Conservation (phyloP, 2,113 vertebrate genomes). For the Prochilodus magdalenae region DNA sequence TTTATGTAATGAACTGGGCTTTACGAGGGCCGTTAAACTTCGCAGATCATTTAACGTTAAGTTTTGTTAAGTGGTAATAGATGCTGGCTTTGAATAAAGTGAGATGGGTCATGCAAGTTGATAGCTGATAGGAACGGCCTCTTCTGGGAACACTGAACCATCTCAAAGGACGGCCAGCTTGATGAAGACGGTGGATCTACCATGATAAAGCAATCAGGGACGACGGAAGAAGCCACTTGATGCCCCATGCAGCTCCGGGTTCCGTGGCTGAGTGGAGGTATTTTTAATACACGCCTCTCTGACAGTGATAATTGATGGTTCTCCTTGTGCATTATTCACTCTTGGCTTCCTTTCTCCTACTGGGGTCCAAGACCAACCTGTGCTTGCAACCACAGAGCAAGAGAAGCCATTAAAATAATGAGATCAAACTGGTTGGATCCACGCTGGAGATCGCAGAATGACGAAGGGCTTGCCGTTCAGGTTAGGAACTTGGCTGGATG, state of each 20-base stretch:
- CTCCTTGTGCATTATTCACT: background rate
- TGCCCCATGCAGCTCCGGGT: conserved; percentile 17
- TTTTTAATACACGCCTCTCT: conserved; percentile 7
- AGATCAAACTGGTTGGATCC: conserved; percentile 2
- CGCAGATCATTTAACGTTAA: background rate
- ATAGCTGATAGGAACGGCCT: background rate
- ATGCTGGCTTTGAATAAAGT: conserved; percentile 1
- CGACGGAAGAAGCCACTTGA: background rate
- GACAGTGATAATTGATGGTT: conserved; percentile 16
- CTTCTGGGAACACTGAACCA: background rate
- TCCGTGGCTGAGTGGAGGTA: conserved; percentile 17
- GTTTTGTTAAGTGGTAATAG: no score
- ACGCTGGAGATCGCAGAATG: background rate
- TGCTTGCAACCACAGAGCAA: conserved; percentile 16
- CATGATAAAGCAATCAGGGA: background rate
- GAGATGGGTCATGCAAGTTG: background rate
- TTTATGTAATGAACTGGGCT: background rate
- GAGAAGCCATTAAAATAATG: conserved; percentile 16
- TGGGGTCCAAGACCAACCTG: conserved; percentile 31
- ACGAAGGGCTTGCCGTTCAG: no score
- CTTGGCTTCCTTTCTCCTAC: conserved; percentile 7
- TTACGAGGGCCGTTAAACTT: background rate
- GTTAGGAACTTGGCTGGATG: background rate
- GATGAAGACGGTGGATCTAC: background rate
- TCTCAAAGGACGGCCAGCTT: background rate